Evolutionary conservation across 2,888 invertebrate genomes (phyloP).

Genomic region (Heliothis peltigera): DNA sequence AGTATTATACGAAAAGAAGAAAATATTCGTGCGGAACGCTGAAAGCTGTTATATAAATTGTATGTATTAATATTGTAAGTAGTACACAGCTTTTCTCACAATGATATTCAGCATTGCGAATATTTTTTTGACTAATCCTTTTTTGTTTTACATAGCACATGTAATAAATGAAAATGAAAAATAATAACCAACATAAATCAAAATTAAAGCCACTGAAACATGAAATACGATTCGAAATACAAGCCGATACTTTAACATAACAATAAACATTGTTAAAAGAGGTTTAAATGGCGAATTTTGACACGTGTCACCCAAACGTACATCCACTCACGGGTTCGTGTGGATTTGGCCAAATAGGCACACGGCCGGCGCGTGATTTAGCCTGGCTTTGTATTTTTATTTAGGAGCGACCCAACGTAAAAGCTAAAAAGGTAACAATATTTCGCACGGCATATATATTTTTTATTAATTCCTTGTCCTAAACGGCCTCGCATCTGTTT

Average conservation of each 20-base stretch:
- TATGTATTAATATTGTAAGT: conserved; percentile 1
- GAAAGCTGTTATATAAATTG: background rate
- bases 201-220: conserved; percentile 15
- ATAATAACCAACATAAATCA: background rate
- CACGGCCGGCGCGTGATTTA: conserved; percentile 60
- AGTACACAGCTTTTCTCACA: background rate
- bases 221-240: conserved; percentile 25
- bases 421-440: conserved; percentile 54
- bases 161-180: conserved; percentile 1
- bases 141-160: background rate
- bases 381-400: conserved; percentile 69
- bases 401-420: conserved; percentile 52
- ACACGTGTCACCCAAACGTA: conserved; percentile 71
- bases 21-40: background rate
- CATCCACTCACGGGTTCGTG: conserved; percentile 68
- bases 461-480: conserved; percentile 44
- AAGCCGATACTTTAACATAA: conserved; percentile 39
- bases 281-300: conserved; percentile 70
- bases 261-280: conserved; percentile 48
- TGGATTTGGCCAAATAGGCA: conserved; percentile 67
- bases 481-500: background rate
- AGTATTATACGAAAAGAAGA: background rate
- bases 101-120: no score
- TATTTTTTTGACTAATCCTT: no score
- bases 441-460: conserved; percentile 41